These are phyloP conservation scores for Centropristis striata DNA, from an alignment of 2,113 vertebrate genomes.

Conservation along the genomic window DNA sequence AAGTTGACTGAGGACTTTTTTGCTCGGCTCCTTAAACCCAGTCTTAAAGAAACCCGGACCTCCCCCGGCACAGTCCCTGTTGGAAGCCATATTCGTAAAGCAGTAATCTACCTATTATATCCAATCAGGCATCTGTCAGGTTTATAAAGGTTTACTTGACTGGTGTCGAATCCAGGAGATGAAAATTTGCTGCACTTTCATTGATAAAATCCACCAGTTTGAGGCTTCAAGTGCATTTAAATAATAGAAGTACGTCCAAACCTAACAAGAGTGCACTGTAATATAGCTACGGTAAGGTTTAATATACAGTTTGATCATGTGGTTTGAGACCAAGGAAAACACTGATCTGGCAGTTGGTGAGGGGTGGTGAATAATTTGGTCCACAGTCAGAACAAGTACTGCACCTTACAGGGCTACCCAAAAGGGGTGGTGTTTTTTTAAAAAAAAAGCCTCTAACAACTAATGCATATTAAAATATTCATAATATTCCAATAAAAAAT, in stretches of 20 bases:
- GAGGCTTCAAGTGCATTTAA: background rate
- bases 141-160: background rate
- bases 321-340: too few species aligned
- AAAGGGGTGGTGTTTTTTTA: too few species aligned
- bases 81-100: slow-evolving; percentile 21
- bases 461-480: too few species aligned
- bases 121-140: background rate
- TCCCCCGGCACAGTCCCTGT: slow-evolving; percentile 28
- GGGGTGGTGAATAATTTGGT: background rate
- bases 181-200: background rate
- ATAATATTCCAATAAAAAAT: too few species aligned
- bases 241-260: background rate
- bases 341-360: too few species aligned
- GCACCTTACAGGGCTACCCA: too few species aligned
- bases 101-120: background rate
- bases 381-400: background rate
- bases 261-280: too few species aligned
- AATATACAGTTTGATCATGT: too few species aligned
- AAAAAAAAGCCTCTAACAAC: too few species aligned
- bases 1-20: slow-evolving; percentile 76
- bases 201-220: background rate
- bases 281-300: too few species aligned
- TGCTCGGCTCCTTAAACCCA: slow-evolving; percentile 54
- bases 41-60: slow-evolving; percentile 39
- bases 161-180: background rate